Evolutionary conservation across 92 coral and sea anemone species (phyloP), one percentile per base, ranked within the genome.

Genomic region (Zoanthus sociatus): DNA sequence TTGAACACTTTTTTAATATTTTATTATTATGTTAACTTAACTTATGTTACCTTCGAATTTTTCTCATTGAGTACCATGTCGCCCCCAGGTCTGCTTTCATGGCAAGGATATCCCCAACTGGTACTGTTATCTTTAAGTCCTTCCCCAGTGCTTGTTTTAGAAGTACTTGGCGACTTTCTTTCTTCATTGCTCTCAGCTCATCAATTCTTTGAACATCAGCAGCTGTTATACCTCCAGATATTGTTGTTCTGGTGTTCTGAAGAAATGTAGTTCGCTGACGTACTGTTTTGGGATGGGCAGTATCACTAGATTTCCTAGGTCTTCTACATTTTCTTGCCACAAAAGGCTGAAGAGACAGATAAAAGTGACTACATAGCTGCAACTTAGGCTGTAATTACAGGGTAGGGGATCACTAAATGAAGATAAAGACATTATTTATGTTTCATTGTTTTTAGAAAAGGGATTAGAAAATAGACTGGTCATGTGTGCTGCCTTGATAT

Each of bases 61-160:
- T 77, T 48, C 82, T 53, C 58, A 58, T 53, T 56, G 64, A 20
- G 33, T n/a, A 66, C 77, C 89, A 88, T 6, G 79, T 69, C 30
- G 32, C 86, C 5, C 79, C 87, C 14, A 78, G 73, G 79, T 20
- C 63, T 78, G 73, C 87, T 30, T 37, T 79, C 73, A 55, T 53
- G 8, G 91, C 83, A 26, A 53, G 73, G 54, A 82, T 82, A 44
- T 84, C 84, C 3, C 88, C 92, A 56, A 16, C 5, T n/a, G 92
- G 92, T n/a, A 83, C 63, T 1, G 71, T 46, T 21, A 89, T 77
- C 30, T 89, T 83, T 21, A 84, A 76, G 9, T 83, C 85, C 48
- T 89, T 89, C 13, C 92, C 92, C 71, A 83, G 44, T 21, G 48
- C 76, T 54, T 84, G 78, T 78, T 89, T 89, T 11, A 89, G 88